Evolutionary conservation across 2,888 invertebrate genomes (phyloP).

Genomic region (Drosophila paramelanica): DNA sequence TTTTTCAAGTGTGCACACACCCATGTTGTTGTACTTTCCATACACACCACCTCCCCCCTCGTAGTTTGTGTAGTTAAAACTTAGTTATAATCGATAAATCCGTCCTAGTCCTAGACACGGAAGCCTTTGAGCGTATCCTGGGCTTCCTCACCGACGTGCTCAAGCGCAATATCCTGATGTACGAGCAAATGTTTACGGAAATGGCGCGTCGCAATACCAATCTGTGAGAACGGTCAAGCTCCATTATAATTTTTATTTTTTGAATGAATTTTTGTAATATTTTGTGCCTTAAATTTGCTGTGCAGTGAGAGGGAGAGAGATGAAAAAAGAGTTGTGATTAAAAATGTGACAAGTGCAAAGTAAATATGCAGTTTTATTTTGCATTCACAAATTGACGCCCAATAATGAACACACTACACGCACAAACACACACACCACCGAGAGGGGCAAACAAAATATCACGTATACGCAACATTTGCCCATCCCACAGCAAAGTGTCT

Average conservation of each 20-base stretch:
- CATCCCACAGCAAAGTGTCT: conserved; percentile 48
- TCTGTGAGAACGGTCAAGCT: conserved; percentile 44
- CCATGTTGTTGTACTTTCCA: conserved; percentile 2
- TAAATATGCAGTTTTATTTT: conserved; percentile 30
- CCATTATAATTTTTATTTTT: conserved; percentile 8
- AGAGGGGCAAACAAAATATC: conserved; percentile 20
- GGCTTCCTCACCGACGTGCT: conserved; percentile 99
- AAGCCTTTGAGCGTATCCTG: conserved; percentile 97
- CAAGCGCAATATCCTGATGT: conserved; percentile 98
- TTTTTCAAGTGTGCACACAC: conserved; percentile 6
- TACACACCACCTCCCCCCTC: not conserved
- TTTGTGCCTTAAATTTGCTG: conserved; percentile 38
- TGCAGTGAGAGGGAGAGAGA: conserved; percentile 5
- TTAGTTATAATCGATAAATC: conserved; percentile 25
- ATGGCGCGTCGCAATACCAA: conserved; percentile 73
- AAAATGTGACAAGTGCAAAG: conserved; percentile 26
- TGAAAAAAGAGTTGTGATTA: conserved; percentile 14
- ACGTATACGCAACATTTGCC: conserved; percentile 46
- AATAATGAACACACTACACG: conserved; percentile 3
- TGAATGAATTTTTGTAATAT: conserved; percentile 5
- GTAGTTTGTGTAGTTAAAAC: conserved; percentile 5
- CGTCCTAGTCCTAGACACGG: conserved; percentile 94
- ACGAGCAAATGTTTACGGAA: conserved; percentile 87
- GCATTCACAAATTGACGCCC: conserved; percentile 16
- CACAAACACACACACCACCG: conserved; percentile 7